A percentile compares a stretch with the other conserved stretches of the same genome.
Evolutionary conservation across 2,113 vertebrate species (phyloP).

Genomic region (Stegostoma tigrinum): DNA sequence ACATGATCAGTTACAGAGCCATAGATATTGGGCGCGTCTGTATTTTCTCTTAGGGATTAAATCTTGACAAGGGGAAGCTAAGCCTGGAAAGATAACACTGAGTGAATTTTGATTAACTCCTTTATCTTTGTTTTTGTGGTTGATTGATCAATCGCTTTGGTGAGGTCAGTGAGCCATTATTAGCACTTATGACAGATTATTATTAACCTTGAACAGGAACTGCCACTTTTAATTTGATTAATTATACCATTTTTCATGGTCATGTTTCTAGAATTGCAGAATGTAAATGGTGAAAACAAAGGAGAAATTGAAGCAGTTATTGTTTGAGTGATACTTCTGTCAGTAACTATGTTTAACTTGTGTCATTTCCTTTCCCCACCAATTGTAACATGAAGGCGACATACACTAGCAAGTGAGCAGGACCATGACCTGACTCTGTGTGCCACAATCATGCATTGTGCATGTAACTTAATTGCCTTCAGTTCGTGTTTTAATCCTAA

Average conservation of each 20-base stretch:
- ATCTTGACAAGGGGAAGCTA: background rate
- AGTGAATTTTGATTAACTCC: background rate
- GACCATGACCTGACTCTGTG: background rate
- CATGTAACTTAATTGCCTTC: slow-evolving; percentile 3
- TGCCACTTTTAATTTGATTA: background rate
- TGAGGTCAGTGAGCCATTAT: background rate
- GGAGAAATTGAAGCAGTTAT: background rate
- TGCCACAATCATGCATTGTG: background rate
- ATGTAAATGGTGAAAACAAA: background rate
- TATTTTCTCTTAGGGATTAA: background rate
- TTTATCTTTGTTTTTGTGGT: background rate
- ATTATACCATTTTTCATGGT: background rate
- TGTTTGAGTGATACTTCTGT: background rate
- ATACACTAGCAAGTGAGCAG: background rate
- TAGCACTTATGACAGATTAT: background rate
- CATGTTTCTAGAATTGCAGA: background rate
- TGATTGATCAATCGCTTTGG: background rate
- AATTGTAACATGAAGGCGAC: background rate
- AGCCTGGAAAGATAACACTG: background rate
- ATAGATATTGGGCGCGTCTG: background rate
- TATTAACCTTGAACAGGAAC: background rate
- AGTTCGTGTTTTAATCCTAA: background rate
- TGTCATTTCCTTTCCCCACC: background rate
- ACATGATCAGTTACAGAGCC: background rate
- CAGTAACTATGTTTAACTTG: slow-evolving; percentile 12